These are phyloP conservation scores for Melanitta fusca DNA, from an alignment of 2,797 vertebrate genomes.

Conservation along the genomic window DNA sequence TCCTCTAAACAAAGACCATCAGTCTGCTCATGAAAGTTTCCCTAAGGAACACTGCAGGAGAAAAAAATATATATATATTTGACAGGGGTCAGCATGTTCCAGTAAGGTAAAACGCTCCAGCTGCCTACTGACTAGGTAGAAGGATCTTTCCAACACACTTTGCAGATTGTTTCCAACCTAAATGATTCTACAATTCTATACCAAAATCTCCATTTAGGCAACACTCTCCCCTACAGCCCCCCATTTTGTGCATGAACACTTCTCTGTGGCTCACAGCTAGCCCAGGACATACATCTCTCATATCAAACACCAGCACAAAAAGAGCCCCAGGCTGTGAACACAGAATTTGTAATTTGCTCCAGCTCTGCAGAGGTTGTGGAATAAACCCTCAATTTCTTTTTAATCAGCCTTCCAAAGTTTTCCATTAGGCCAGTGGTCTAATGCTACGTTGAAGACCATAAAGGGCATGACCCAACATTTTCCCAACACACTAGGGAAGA, in stretches of 20 bases:
- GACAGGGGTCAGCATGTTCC: not conserved
- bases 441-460: not conserved
- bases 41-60: not conserved
- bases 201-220: not conserved
- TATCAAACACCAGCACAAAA: not conserved
- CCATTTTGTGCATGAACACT: not conserved
- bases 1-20: slow-evolving; percentile 36
- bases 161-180: not conserved
- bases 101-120: slow-evolving; percentile 7
- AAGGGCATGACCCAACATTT: not conserved
- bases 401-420: not conserved
- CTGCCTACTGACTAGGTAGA: not conserved
- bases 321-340: not conserved
- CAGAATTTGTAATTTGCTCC: not conserved
- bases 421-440: not conserved
- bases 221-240: fast-evolving
- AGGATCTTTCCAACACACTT: not conserved
- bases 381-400: not conserved
- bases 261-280: not conserved
- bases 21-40: not conserved
- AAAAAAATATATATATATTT: not conserved
- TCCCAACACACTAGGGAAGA: not conserved
- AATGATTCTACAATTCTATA: not conserved
- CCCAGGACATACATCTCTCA: not conserved
- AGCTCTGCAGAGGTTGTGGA: not conserved